Conservation (phyloP, 2,113 vertebrate species). For the Cebus imitator region DNA sequence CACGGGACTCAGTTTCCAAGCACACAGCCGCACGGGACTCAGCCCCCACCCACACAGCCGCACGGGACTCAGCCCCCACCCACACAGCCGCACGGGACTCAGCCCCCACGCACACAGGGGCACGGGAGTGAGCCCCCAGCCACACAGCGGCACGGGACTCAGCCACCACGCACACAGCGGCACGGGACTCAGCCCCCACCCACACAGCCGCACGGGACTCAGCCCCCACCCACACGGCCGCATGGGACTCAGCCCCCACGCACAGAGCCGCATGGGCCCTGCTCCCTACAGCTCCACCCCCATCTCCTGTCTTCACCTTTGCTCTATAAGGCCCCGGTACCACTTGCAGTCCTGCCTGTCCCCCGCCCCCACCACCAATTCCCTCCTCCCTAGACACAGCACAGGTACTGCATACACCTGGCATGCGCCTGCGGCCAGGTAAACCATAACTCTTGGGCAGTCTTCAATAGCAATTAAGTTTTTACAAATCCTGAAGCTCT, state of each 20-base stretch:
- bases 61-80: too few species aligned
- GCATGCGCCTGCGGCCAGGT: not conserved
- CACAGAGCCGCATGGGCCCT: too few species aligned
- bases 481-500: not conserved
- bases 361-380: too few species aligned
- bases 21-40: too few species aligned
- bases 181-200: too few species aligned
- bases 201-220: too few species aligned
- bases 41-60: accelerated
- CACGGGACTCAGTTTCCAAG: too few species aligned
- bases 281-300: too few species aligned
- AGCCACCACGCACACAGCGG: accelerated
- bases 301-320: not conserved
- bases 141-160: not conserved
- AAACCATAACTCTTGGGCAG: not conserved
- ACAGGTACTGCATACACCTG: too few species aligned
- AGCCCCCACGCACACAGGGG: too few species aligned
- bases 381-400: not conserved
- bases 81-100: too few species aligned
- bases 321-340: not conserved
- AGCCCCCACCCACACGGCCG: accelerated
- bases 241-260: too few species aligned
- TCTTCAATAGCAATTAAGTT: not conserved
- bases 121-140: accelerated
- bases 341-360: not conserved